Percentiles rank a stretch among this genome's conserved stretches.
These are phyloP conservation scores for Drosophila mimica DNA, from an alignment of 2,888 invertebrate genomes.

Conservation along the genomic window DNA sequence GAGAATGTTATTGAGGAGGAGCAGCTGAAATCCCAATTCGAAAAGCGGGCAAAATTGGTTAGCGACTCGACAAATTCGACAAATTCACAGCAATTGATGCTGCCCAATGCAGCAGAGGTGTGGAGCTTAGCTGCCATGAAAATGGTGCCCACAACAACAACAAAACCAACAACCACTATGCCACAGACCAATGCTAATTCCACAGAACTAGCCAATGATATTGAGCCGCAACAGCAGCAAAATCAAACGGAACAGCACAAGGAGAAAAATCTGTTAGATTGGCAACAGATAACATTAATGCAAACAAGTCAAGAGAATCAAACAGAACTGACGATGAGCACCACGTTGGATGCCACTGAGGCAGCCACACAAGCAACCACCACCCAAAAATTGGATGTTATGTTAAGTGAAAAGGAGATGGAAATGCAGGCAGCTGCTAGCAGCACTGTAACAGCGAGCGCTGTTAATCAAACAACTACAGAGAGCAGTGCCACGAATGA, in stretches of 20 bases:
- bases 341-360: constrained; percentile 73
- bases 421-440: constrained; percentile 27
- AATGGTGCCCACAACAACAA: constrained; percentile 60
- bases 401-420: constrained; percentile 19
- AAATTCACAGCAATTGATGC: constrained; percentile 77
- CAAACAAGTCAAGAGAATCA: constrained; percentile 58
- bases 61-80: constrained; percentile 74
- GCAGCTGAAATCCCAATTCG: constrained; percentile 48
- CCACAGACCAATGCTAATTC: constrained; percentile 14
- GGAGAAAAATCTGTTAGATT: constrained; percentile 81
- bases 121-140: constrained; percentile 83
- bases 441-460: constrained; percentile 11
- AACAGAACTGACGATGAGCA: constrained; percentile 61
- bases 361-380: constrained; percentile 61
- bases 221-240: constrained; percentile 35
- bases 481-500: constrained; percentile 20
- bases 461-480: constrained; percentile 10
- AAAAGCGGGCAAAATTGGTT: constrained; percentile 82
- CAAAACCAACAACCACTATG: constrained; percentile 11
- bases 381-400: constrained; percentile 19
- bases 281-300: constrained; percentile 82
- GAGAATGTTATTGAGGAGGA: constrained; percentile 71
- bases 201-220: constrained; percentile 51
- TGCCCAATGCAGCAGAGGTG: constrained; percentile 81
- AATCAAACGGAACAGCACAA: constrained; percentile 61